A percentile compares a stretch with the other conserved stretches of the same genome.
These are phyloP conservation scores for Drosophila equinoxialis DNA, from an alignment of 1,140 invertebrate genomes.

Conservation along the genomic window DNA sequence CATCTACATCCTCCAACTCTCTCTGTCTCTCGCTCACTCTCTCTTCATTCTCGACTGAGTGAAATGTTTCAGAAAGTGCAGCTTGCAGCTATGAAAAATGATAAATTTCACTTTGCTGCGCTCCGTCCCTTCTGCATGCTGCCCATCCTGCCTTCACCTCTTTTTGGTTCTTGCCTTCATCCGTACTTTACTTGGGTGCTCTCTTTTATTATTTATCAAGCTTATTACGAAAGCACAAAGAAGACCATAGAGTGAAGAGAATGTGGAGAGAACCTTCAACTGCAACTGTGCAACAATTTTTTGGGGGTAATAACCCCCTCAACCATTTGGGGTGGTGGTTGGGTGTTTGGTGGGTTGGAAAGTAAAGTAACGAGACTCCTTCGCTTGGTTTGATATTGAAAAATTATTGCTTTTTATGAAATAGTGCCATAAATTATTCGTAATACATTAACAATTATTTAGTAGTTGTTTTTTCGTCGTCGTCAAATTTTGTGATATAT, in stretches of 20 bases:
- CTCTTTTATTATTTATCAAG: slow-evolving; percentile 80
- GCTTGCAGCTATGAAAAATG: slow-evolving; percentile 79
- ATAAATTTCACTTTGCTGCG: slow-evolving; percentile 73
- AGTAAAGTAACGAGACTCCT: slow-evolving; percentile 43
- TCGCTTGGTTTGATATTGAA: slow-evolving; percentile 79
- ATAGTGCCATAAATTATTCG: slow-evolving; percentile 80
- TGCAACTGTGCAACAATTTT: slow-evolving; percentile 67
- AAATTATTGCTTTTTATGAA: slow-evolving; percentile 82
- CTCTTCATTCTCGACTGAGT: slow-evolving; percentile 49
- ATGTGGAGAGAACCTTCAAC: slow-evolving; percentile 48
- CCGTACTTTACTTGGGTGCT: slow-evolving; percentile 39
- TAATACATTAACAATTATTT: slow-evolving; percentile 82
- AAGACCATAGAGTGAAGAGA: slow-evolving; percentile 11
- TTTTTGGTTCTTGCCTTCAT: slow-evolving; percentile 25
- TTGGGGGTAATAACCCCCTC: background rate
- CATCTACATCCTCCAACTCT: slow-evolving; percentile 11
- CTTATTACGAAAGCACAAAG: slow-evolving; percentile 74
- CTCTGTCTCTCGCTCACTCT: slow-evolving; percentile 36
- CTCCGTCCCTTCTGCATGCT: slow-evolving; percentile 6
- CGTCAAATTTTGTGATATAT: slow-evolving; percentile 76
- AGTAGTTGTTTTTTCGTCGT: slow-evolving; percentile 70
- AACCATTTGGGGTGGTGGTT: background rate
- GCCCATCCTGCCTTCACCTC: background rate
- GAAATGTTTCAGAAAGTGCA: slow-evolving; percentile 81
- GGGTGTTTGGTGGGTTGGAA: background rate